These are phyloP conservation scores for Chrysogorgia sp. DNA, from an alignment of 92 coral and sea anemone species.

Conservation along the genomic window DNA sequence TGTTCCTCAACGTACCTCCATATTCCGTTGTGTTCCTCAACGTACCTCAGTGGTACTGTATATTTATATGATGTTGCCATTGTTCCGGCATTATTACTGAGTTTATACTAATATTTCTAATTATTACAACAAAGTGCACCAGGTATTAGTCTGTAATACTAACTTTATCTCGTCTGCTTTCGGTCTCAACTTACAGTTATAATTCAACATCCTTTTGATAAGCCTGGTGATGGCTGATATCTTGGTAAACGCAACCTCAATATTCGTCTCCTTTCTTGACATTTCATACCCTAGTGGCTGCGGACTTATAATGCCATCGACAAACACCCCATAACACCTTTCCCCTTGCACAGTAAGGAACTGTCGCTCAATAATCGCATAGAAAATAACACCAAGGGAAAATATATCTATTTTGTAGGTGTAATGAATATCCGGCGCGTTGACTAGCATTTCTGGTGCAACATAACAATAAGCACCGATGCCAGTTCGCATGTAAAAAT, in stretches of 20 bases:
- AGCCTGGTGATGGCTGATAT: background rate
- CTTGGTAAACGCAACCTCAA: constrained; percentile 5
- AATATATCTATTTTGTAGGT: constrained; percentile 55
- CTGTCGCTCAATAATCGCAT: constrained; percentile 53
- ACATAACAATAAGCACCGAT: constrained; percentile 45
- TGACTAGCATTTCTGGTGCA: constrained; percentile 55
- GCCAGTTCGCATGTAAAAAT: background rate
- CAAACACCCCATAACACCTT: constrained; percentile 48
- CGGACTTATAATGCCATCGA: background rate
- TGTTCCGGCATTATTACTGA: no score
- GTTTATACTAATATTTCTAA: background rate
- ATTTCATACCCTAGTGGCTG: constrained; percentile 35
- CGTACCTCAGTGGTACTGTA: no score
- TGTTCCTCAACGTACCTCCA: no score
- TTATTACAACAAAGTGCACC: background rate
- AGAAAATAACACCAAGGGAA: constrained; percentile 55
- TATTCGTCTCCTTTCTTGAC: constrained; percentile 12
- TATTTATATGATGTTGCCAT: background rate
- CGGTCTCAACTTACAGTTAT: constrained; percentile 43
- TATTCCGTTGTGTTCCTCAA: background rate
- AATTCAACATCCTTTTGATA: background rate
- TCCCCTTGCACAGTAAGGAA: constrained; percentile 15
- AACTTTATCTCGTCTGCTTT: constrained; percentile 1
- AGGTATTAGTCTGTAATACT: background rate
- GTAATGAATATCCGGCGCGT: constrained; percentile 1